phyloP scores from a whole-genome alignment of 2,888 invertebrate species.

The Sminthurides aquaticus region DNA sequence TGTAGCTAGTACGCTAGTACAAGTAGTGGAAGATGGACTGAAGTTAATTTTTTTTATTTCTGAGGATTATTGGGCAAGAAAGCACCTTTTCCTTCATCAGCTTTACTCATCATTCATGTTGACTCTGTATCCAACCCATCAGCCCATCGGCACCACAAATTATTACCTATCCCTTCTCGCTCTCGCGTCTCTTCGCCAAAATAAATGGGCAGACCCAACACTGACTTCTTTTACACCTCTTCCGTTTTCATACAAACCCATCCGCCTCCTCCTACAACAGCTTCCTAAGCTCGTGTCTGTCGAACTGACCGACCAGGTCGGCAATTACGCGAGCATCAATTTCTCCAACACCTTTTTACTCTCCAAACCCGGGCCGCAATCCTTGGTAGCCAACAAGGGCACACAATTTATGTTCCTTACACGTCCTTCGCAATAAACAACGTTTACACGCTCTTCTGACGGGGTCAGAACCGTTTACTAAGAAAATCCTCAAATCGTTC shows the following conservation, averaged over 20 bases:
- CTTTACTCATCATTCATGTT: slow-evolving; percentile 21
- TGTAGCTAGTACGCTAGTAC: too few relatives aligned
- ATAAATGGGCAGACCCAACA: slow-evolving; percentile 25
- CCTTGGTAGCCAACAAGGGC: not conserved
- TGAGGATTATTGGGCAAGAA: not conserved
- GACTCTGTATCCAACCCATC: slow-evolving; percentile 12
- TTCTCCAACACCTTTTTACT: slow-evolving; percentile 2
- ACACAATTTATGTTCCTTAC: not conserved
- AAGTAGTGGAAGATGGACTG: too few relatives aligned
- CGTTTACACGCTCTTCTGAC: slow-evolving; percentile 4
- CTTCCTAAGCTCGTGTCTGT: not conserved
- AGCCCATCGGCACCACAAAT: slow-evolving; percentile 27
- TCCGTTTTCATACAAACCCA: not conserved
- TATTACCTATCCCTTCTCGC: slow-evolving; percentile 29
- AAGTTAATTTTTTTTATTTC: not conserved
- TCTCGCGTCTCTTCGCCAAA: slow-evolving; percentile 21
- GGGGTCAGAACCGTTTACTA: too few relatives aligned
- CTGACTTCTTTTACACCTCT: not conserved
- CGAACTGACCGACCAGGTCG: not conserved
- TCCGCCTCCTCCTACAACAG: not conserved
- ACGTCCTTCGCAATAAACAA: too few relatives aligned
- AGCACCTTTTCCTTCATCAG: slow-evolving; percentile 15
- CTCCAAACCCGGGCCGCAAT: not conserved
- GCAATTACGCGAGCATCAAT: slow-evolving; percentile 3
- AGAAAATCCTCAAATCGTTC: too few relatives aligned